These are phyloP conservation scores for Ernsta delagoae DNA, from an alignment of 2,888 invertebrate genomes.

Conservation along the genomic window DNA sequence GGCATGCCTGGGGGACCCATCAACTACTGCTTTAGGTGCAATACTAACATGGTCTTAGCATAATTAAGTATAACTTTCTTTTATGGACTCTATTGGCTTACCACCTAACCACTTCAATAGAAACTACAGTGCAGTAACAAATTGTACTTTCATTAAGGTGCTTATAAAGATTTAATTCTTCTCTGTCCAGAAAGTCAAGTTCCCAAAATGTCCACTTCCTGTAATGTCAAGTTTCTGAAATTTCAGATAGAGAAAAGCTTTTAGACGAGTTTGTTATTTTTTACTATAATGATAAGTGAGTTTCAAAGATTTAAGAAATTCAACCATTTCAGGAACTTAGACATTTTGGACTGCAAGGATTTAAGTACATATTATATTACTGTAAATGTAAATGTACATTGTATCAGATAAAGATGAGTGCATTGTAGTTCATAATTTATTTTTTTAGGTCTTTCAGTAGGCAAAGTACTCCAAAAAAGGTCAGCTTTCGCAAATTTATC, in stretches of 20 bases:
- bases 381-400: too few relatives aligned
- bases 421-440: slow-evolving; percentile 3
- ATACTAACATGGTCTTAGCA: slow-evolving; percentile 28
- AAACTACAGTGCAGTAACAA: slow-evolving; percentile 4
- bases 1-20: slow-evolving; percentile 65
- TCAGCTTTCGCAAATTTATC: slow-evolving; percentile 75
- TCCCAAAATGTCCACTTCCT: too few relatives aligned
- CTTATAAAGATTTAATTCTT: neutral
- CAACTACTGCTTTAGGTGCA: slow-evolving; percentile 19
- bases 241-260: too few relatives aligned
- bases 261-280: too few relatives aligned
- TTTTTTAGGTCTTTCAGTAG: slow-evolving; percentile 65
- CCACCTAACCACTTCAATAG: slow-evolving; percentile 18
- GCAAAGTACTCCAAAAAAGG: slow-evolving; percentile 78
- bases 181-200: neutral
- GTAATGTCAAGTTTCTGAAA: too few relatives aligned
- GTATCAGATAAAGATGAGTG: neutral
- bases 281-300: too few relatives aligned
- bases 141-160: neutral
- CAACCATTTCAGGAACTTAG: too few relatives aligned
- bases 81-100: slow-evolving; percentile 29
- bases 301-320: too few relatives aligned
- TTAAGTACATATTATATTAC: too few relatives aligned
- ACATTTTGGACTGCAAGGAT: too few relatives aligned
- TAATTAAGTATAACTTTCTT: slow-evolving; percentile 34